Evolutionary conservation across 1,140 invertebrate species (phyloP).

Genomic region (Semibalanus balanoides): DNA sequence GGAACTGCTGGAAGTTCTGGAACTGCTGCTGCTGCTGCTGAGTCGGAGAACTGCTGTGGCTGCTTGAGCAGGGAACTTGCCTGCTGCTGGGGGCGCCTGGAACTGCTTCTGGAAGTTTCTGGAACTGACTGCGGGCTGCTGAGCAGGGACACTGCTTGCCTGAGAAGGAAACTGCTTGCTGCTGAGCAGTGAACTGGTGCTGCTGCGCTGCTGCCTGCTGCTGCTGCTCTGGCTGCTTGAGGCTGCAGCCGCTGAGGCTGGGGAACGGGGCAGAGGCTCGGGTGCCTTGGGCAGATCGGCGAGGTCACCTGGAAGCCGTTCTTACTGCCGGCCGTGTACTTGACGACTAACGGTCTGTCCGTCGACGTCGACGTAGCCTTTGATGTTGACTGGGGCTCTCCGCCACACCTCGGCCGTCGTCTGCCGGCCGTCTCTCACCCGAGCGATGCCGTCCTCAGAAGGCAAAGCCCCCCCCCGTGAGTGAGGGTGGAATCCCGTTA

Average conservation of each 20-base stretch:
- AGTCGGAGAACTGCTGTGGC: too few species aligned
- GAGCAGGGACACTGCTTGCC: too few species aligned
- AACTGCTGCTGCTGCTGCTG: background rate
- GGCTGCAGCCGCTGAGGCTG: background rate
- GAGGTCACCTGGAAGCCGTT: constrained; percentile 39
- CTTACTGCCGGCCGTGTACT: constrained; percentile 34
- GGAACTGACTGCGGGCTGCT: too few species aligned
- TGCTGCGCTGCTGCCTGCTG: background rate
- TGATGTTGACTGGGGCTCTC: constrained; percentile 30
- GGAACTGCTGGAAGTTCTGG: background rate
- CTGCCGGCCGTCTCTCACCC: constrained; percentile 4
- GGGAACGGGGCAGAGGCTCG: background rate
- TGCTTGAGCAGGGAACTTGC: too few species aligned
- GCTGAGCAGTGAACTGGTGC: background rate
- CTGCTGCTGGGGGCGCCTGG: background rate
- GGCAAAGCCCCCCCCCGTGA: too few species aligned
- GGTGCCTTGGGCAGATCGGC: constrained; percentile 35
- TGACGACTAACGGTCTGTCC: constrained; percentile 36
- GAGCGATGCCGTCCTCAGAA: constrained; percentile 10
- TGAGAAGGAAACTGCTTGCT: background rate
- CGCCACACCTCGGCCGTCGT: constrained; percentile 19
- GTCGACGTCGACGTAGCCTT: constrained; percentile 38
- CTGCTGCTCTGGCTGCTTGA: background rate
- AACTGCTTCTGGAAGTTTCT: background rate
- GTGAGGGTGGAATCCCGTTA: too few species aligned